Conservation (phyloP, 2,888 invertebrate species). For the Oligia latruncula region DNA sequence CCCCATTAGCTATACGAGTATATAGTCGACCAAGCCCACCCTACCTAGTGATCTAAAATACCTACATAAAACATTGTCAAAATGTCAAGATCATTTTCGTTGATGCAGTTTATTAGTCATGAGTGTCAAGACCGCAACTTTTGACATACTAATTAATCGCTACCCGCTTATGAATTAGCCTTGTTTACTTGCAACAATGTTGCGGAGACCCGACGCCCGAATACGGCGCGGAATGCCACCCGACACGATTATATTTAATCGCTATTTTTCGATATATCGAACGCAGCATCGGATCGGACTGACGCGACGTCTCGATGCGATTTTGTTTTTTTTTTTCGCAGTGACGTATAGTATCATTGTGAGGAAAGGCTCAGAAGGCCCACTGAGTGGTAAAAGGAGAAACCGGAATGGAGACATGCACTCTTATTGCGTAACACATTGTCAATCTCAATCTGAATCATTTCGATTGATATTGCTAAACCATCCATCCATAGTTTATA, state of each 20-base stretch:
- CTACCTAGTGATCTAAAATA: not conserved
- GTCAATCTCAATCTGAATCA: too few species aligned
- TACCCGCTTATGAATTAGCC: conserved; percentile 57
- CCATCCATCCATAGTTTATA: too few species aligned
- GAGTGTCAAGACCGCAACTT: not conserved
- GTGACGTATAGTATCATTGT: not conserved
- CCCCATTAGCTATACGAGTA: too few species aligned
- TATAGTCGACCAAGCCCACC: too few species aligned
- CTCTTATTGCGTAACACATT: too few species aligned
- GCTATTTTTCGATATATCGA: conserved; percentile 48
- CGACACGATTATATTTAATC: conserved; percentile 72
- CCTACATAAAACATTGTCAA: not conserved
- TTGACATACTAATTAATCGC: conserved; percentile 38
- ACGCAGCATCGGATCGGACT: conserved; percentile 10
- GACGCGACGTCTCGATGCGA: conserved; percentile 10
- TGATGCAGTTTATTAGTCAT: not conserved
- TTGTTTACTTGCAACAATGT: conserved; percentile 76
- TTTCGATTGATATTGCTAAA: too few species aligned
- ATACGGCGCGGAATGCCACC: conserved; percentile 76
- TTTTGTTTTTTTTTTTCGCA: conserved; percentile 4
- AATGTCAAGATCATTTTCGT: too few species aligned
- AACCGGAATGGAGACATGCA: too few species aligned
- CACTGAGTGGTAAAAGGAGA: not conserved
- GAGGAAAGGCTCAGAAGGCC: not conserved
- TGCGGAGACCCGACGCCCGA: conserved; percentile 69